Evolutionary conservation across 2,113 vertebrate genomes (phyloP).

Genomic region (Okapia johnstoni): DNA sequence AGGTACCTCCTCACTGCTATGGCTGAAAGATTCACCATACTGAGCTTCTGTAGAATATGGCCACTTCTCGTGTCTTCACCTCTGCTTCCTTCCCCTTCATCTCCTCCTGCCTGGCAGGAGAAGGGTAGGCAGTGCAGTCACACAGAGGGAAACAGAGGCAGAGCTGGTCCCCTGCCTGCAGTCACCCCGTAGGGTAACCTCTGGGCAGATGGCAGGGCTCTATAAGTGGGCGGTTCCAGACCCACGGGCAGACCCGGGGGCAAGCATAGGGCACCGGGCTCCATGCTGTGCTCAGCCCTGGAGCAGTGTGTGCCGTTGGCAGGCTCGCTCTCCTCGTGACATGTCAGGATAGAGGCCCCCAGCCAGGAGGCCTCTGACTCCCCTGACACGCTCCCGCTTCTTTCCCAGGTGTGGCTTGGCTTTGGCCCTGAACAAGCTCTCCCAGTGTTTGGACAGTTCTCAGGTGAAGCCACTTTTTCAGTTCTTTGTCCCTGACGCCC

Average conservation of each 20-base stretch:
- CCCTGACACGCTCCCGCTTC: neutral
- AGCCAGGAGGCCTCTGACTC: neutral
- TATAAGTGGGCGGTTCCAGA: neutral
- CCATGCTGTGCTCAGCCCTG: neutral
- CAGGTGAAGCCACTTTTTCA: constrained; percentile 97
- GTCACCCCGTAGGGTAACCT: neutral
- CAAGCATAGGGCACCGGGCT: neutral
- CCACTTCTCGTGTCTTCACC: neutral
- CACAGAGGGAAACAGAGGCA: neutral
- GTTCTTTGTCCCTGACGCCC: constrained; percentile 97
- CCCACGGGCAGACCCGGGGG: neutral
- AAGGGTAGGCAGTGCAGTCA: neutral
- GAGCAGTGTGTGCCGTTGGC: neutral
- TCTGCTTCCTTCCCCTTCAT: neutral
- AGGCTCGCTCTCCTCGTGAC: neutral
- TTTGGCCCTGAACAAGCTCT: constrained; percentile 93
- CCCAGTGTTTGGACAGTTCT: constrained; percentile 90
- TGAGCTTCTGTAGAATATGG: neutral
- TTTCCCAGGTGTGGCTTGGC: constrained; percentile 92
- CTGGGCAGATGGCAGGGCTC: neutral
- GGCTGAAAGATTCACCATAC: neutral
- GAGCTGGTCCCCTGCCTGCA: neutral
- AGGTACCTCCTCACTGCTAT: neutral
- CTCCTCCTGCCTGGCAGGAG: neutral
- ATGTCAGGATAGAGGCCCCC: neutral